Percentiles rank a stretch among this genome's conserved stretches.
These are phyloP conservation scores for cat (Felis catus) DNA, from an alignment of 2,113 vertebrate species.

Conservation along the genomic window DNA sequence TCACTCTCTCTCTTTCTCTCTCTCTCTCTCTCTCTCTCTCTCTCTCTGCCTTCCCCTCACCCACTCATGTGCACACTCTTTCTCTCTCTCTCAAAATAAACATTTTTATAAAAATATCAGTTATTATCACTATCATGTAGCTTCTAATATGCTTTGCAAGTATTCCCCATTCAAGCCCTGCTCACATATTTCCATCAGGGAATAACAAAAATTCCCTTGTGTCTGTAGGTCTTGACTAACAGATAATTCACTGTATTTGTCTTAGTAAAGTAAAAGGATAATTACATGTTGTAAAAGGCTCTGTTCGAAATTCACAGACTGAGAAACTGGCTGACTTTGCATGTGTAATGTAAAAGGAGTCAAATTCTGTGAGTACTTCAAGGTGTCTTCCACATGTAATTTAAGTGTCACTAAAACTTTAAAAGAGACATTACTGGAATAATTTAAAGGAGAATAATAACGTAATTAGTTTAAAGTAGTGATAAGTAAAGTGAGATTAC, in stretches of 20 bases:
- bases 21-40: no score
- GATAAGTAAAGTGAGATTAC: not conserved
- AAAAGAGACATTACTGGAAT: not conserved
- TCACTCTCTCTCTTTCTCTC: no score
- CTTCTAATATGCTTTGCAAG: not conserved
- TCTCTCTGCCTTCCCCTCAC: no score
- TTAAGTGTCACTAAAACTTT: conserved; percentile 23
- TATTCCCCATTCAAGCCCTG: not conserved
- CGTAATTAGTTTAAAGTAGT: not conserved
- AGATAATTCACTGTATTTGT: not conserved
- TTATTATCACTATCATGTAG: not conserved
- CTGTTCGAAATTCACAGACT: not conserved
- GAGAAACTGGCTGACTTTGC: conserved; percentile 10
- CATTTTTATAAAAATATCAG: not conserved
- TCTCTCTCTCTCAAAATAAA: no score
- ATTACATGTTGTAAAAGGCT: conserved; percentile 17
- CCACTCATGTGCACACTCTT: no score
- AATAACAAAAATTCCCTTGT: not conserved
- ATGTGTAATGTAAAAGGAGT: not conserved
- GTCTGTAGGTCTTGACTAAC: not conserved
- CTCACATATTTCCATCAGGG: not conserved
- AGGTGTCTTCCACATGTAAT: not conserved
- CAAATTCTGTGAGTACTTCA: not conserved
- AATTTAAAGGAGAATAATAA: not conserved
- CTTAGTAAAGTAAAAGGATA: not conserved